These are phyloP conservation scores for Parascotia fuliginaria DNA, from an alignment of 2,888 invertebrate genomes.

Conservation along the genomic window DNA sequence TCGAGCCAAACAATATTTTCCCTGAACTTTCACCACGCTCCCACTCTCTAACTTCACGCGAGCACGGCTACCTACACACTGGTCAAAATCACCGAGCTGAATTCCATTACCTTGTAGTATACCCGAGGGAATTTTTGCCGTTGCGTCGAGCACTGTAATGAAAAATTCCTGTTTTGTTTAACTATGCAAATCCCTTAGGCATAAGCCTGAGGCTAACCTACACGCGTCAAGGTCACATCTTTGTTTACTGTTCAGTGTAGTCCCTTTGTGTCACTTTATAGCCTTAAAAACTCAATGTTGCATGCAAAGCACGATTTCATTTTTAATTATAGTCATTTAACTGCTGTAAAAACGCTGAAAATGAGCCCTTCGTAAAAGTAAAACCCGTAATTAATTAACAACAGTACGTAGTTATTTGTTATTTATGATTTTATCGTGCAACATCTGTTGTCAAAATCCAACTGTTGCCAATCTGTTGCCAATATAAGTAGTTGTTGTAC, in stretches of 20 bases:
- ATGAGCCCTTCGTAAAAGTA: slow-evolving; percentile 10
- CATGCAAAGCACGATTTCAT: slow-evolving; percentile 6
- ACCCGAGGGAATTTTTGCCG: slow-evolving; percentile 89
- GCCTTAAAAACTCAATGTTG: not conserved
- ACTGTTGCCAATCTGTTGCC: slow-evolving; percentile 65
- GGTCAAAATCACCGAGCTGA: slow-evolving; percentile 90
- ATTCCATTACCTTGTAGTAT: slow-evolving; percentile 89
- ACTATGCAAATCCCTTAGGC: slow-evolving; percentile 49
- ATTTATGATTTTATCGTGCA: slow-evolving; percentile 55
- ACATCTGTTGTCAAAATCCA: slow-evolving; percentile 62
- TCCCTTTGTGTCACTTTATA: slow-evolving; percentile 34
- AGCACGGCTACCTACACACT: slow-evolving; percentile 87
- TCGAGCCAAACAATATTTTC: slow-evolving; percentile 89
- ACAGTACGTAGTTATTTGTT: slow-evolving; percentile 45
- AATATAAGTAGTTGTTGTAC: slow-evolving; percentile 56
- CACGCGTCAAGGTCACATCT: slow-evolving; percentile 31
- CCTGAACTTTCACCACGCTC: slow-evolving; percentile 87
- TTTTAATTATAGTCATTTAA: slow-evolving; percentile 4
- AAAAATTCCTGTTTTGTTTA: slow-evolving; percentile 63
- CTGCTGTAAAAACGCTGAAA: not conserved
- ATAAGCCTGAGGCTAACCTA: slow-evolving; percentile 35
- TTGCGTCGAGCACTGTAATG: slow-evolving; percentile 89
- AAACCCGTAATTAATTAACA: slow-evolving; percentile 35
- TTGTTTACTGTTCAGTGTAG: slow-evolving; percentile 32
- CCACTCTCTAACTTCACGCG: slow-evolving; percentile 86